Evolutionary conservation across 2,797 vertebrate genomes (phyloP), one percentile per base, ranked within the genome.

Genomic region (Buphagus erythrorhynchus): DNA sequence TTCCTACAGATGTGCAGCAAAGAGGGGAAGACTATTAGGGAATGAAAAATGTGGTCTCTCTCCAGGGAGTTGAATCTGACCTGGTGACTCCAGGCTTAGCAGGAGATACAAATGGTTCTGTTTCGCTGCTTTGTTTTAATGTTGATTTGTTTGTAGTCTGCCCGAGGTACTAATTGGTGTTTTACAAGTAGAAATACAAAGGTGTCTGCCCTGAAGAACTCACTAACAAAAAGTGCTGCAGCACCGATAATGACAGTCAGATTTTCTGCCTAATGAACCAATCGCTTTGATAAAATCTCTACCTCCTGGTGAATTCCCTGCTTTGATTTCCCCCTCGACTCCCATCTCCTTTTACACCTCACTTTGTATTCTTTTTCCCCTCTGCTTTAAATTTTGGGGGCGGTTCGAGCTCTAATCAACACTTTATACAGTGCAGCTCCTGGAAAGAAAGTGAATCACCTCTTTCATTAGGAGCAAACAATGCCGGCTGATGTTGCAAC

Each of bases 261-360:
- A 95, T 94, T 77, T 80, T 79, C 84, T 82, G 68, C 90, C 78
- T 97, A 91, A 94, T 93, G 95, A 96, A 93, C 93, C 95, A 83
- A 87, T 93, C n/a, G 0, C 92, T 96, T 93, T 83, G 87, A 95
- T 91, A 92, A 96, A 89, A 92, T 66, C 94, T 95, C 87, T 84
- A 9, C 87, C 89, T 92, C 91, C 72, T 58, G 89, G 87, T 97
- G 92, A 92, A 87, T 83, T 79, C 86, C 75, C 72, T 62, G 68
- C 86, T 96, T 92, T 91, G 72, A 93, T 96, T 95, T 93, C 42
- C 81, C 91, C 87, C 78, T 92, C 1, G 33, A 86, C 62, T 93
- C 95, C 91, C 69, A 93, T 91, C 66, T 77, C 86, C 49, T 80
- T 62, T 90, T 68, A 72, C 62, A 51, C 66, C 46, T 91, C 90